Evolutionary conservation across 2,113 vertebrate genomes (phyloP), one percentile per base, ranked within the genome.

Genomic region (Phalacrocorax aristotelis): DNA sequence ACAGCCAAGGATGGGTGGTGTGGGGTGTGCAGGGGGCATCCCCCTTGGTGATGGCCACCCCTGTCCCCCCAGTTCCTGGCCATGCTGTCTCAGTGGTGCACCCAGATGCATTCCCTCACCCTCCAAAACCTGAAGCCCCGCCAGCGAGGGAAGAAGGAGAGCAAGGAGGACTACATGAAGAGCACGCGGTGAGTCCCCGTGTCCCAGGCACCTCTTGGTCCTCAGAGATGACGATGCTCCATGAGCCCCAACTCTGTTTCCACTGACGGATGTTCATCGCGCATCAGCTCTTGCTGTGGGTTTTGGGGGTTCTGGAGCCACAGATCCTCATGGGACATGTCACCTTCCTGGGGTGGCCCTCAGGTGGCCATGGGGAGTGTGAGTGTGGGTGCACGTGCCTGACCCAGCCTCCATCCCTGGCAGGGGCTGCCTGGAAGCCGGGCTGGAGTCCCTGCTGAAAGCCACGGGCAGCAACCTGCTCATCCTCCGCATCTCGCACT

Each of bases 11-110:
- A 4, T 3, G 82, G 76, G 83, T 11, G 64, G 36, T 4, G 1
- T 21, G 58, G 58, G 71, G 9, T 7, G 1, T 2, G 6, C 64
- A 0, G 5, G 46, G n/a, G 25, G 18, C 2, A 9, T 51, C 66
- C 52, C 64, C 7, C 5, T 7, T 3, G 0, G 58, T 69, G 51
- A 92, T 3, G 2, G 52, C 32, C 40, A 13, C 49, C 55, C 27
- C 69, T 82, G 77, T 93, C 62, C 76, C 75, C 44, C 11, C 97
- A 99, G 99, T 99, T 99, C 96, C 98, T 99, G 97, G 98, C 98
- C 78, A 99, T 99, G 93, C 95, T 99, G 95, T 99, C 99, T 61
- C 99, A 99, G 96, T 99, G 99, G 99, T 99, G 99, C 98, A 99
- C 99, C 30, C 99, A 99, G 98, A 99, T 99, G 7, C 99, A 99